Evolutionary conservation across 2,888 invertebrate genomes (phyloP), one percentile per base, ranked within the genome.

Genomic region (Blastobasis adustella): DNA sequence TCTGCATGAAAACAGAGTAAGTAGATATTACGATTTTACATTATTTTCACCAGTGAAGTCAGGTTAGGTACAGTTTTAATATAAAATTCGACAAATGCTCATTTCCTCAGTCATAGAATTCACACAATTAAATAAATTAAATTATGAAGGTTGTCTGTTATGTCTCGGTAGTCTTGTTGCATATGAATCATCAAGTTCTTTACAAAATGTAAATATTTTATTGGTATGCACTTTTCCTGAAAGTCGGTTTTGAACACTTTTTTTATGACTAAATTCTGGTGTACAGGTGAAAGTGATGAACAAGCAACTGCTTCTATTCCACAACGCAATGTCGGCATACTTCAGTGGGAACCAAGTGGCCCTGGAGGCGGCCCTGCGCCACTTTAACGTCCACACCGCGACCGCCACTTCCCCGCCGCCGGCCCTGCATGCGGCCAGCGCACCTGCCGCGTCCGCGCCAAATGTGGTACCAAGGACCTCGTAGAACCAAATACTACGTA

Each of bases 211-310:
- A n/a, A 23, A 23, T 3, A 23, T 23, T 23, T 23, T 23, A 23
- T 23, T 23, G 23, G 23, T 23, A 23, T 23, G 3, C 23, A 23
- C 23, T 23, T 23, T 23, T 2, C 3, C 23, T 23, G 23, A 23
- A 23, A 23, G 23, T 23, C 23, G 2, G 23, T 23, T 23, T 23
- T 23, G 23, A 2, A 2, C 23, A 23, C 23, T 23, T 23, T 23
- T 23, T 23, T 23, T 23, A 23, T 2, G 23, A 23, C 23, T 23
- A 3, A 23, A 23, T 23, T 23, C 23, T 23, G 23, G 7, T 9
- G 10, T 41, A 47, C 85, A 98, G 97, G 95, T 98, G 68, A 98
- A 98, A 87, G 98, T 98, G 65, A 98, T 99, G 98, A 98, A 98
- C 87, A 98, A 98, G 79, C 98, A 99, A 79, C 89, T 99, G 59